Evolutionary conservation across 2,797 vertebrate genomes (phyloP).

Genomic region (Alcedo atthis): DNA sequence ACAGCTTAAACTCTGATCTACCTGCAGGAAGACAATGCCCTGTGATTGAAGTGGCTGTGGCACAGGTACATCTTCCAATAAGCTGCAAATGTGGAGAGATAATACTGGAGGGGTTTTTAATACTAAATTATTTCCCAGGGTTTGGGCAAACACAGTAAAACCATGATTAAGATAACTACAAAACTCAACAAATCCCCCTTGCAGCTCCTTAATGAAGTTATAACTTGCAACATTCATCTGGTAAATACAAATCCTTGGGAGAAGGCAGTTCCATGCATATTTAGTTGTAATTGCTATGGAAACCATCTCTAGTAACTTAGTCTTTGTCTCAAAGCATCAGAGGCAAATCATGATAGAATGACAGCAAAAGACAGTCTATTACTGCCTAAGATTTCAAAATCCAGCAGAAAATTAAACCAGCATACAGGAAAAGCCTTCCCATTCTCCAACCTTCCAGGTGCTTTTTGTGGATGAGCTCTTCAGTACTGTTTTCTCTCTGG

Average conservation of each 20-base stretch:
- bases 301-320: slow-evolving; percentile 29
- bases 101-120: neutral
- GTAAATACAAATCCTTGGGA: slow-evolving; percentile 22
- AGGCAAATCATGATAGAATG: slow-evolving; percentile 21
- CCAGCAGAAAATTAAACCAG: neutral
- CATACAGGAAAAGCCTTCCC: neutral
- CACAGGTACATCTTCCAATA: neutral
- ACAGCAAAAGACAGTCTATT: slow-evolving; percentile 8
- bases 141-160: neutral
- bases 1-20: neutral
- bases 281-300: slow-evolving; percentile 58
- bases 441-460: neutral
- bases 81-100: neutral
- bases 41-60: neutral
- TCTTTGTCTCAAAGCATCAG: slow-evolving; percentile 29
- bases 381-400: neutral
- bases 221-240: slow-evolving; percentile 3
- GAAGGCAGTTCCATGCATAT: neutral
- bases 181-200: neutral
- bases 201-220: neutral
- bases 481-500: neutral
- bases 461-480: neutral
- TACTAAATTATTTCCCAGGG: neutral
- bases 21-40: neutral
- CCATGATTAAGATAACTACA: neutral